Conservation (phyloP, 2,888 invertebrate genomes). For the Microlaimidae sp. region DNA sequence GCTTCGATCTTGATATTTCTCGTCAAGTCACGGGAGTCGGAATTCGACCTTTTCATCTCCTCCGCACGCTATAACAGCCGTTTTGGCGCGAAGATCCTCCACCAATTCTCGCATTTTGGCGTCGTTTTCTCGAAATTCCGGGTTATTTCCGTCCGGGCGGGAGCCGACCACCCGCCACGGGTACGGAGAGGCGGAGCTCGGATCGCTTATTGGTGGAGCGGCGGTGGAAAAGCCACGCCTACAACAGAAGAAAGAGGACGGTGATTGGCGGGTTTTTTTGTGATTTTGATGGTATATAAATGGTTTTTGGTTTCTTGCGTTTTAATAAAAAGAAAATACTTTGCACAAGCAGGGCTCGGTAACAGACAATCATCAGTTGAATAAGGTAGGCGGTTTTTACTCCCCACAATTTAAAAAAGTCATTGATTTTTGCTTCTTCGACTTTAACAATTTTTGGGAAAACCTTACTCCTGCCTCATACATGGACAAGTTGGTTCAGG, state of each 20-base stretch:
- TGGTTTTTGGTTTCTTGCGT: background rate
- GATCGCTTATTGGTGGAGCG: background rate
- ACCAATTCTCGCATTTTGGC: slow-evolving; percentile 19
- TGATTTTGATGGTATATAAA: background rate
- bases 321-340: no score
- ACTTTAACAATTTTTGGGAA: no score
- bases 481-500: no score
- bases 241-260: background rate
- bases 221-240: background rate
- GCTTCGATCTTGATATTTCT: no score
- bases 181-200: no score
- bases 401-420: no score
- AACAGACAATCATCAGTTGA: no score
- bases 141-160: background rate
- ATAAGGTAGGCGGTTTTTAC: no score
- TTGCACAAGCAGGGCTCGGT: no score
- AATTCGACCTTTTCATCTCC: slow-evolving; percentile 17
- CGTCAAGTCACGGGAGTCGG: no score
- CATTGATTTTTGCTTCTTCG: no score
- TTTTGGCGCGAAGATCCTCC: slow-evolving; percentile 19
- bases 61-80: slow-evolving; percentile 13
- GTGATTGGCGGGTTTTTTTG: background rate
- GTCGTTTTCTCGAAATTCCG: slow-evolving; percentile 8
- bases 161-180: slow-evolving; percentile 1
- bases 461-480: no score